Evolutionary conservation across 2,113 vertebrate species (phyloP).

Genomic region (Haplochromis burtoni): DNA sequence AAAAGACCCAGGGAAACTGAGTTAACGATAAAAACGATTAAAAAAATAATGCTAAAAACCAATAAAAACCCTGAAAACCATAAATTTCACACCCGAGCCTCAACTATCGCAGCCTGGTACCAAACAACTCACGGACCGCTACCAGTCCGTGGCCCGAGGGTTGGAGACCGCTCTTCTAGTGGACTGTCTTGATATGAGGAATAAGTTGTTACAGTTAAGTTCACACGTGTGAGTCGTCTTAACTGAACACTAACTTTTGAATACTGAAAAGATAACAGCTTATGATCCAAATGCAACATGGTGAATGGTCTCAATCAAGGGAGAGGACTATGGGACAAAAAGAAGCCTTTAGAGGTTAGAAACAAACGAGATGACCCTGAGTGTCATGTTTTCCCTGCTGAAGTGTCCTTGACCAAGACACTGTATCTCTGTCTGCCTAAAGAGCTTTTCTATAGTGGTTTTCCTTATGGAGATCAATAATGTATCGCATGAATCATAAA

Average conservation of each 20-base stretch:
- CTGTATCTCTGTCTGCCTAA: background rate
- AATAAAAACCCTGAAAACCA: background rate
- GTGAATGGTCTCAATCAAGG: background rate
- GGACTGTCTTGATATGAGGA: background rate
- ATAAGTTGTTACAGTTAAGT: background rate
- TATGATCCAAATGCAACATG: background rate
- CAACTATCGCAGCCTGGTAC: background rate
- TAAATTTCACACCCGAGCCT: background rate
- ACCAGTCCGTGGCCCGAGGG: background rate
- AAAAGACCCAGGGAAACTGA: background rate
- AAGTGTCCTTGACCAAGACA: slow-evolving; percentile 19
- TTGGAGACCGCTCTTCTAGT: background rate
- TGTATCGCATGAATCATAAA: slow-evolving; percentile 35
- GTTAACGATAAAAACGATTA: rapidly evolving
- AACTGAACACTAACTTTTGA: background rate
- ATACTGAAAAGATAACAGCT: background rate
- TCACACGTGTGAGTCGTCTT: background rate
- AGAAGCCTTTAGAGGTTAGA: background rate
- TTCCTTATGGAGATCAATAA: slow-evolving; percentile 49
- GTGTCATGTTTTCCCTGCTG: background rate
- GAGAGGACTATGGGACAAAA: background rate
- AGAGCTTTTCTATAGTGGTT: slow-evolving; percentile 2
- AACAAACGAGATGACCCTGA: background rate
- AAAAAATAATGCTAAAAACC: background rate
- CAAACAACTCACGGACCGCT: background rate